phyloP scores from a whole-genome alignment of 2,797 vertebrate genomes.

The Florisuga fusca region DNA sequence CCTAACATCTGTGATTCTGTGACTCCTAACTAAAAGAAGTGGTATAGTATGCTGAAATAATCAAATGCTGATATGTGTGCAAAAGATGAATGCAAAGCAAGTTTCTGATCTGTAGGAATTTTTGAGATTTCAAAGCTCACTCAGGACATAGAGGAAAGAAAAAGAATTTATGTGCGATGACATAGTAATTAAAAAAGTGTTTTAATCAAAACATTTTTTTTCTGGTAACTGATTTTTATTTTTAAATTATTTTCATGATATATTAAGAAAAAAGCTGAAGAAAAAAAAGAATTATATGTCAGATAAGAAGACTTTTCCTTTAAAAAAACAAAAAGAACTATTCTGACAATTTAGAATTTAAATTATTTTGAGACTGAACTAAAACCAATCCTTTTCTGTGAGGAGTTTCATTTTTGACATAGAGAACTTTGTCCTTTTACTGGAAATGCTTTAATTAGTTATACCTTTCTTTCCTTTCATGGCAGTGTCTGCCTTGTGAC shows the following conservation, averaged over 20 bases:
- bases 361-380: not conserved
- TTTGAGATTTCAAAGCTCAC: not conserved
- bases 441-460: slow-evolving; percentile 22
- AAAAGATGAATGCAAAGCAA: not conserved
- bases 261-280: not conserved
- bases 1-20: no score
- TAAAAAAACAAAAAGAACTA: not conserved
- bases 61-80: not conserved
- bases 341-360: slow-evolving; percentile 1
- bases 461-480: not conserved
- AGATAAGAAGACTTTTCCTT: not conserved
- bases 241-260: not conserved
- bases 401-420: slow-evolving; percentile 25
- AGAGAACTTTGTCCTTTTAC: not conserved
- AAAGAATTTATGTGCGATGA: not conserved
- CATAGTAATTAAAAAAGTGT: not conserved
- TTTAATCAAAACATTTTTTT: not conserved
- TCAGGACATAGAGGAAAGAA: not conserved
- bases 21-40: not conserved
- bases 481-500: not conserved
- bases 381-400: not conserved
- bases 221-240: not conserved
- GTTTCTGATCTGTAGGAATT: not conserved
- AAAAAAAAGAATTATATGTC: not conserved
- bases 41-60: not conserved